phyloP scores from a whole-genome alignment of 2,113 vertebrate genomes.

The Ceuthmochares aereus region DNA sequence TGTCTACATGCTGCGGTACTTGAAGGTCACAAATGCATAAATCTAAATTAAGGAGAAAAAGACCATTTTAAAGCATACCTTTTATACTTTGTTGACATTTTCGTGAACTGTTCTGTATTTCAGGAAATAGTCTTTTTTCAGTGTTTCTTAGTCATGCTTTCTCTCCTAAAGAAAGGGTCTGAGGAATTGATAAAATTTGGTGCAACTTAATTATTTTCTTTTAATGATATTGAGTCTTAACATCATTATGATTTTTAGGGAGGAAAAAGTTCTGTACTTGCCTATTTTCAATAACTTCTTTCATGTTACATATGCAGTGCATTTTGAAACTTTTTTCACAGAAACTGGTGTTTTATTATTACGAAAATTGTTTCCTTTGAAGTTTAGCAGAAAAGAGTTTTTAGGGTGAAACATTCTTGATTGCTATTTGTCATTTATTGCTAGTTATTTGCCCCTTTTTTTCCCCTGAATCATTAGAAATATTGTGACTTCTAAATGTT shows the following conservation, averaged over 20 bases:
- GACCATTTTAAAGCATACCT: not conserved
- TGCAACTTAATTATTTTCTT: too few relatives aligned
- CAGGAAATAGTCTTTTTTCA: not conserved
- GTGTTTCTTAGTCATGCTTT: not conserved
- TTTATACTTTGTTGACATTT: not conserved
- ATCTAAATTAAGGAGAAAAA: not conserved
- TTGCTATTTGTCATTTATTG: not conserved
- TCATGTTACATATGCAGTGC: not conserved
- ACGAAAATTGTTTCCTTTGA: not conserved
- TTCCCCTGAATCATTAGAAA: not conserved
- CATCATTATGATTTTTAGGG: not conserved
- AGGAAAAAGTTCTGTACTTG: not conserved
- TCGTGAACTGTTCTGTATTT: not conserved
- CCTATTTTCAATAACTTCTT: not conserved
- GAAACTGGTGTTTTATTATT: not conserved
- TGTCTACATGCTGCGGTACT: not conserved
- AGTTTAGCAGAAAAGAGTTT: not conserved
- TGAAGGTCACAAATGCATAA: not conserved
- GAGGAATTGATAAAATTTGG: not conserved
- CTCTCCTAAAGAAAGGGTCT: not conserved
- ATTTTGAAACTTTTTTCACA: not conserved
- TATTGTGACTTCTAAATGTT: not conserved
- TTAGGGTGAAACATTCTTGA: not conserved
- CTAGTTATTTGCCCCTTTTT: not conserved
- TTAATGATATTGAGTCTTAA: not conserved